Conservation (phyloP, 2,797 vertebrate genomes). For the Rhynchotus rufescens region DNA sequence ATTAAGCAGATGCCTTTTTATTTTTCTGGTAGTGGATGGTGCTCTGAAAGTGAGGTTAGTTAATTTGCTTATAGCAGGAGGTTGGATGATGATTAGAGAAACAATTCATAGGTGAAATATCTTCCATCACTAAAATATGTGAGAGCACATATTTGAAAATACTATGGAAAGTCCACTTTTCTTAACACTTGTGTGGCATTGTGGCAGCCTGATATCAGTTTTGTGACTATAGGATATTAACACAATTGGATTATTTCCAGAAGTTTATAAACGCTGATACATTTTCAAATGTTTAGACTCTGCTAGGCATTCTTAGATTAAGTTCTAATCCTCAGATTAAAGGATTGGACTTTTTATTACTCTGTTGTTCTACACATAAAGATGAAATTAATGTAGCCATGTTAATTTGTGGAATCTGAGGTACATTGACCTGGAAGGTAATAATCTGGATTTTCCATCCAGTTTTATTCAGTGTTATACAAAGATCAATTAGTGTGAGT, state of each 20-base stretch:
- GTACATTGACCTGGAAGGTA: not conserved
- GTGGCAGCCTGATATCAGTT: not conserved
- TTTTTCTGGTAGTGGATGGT: not conserved
- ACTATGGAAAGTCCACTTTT: not conserved
- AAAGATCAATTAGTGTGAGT: fast-evolving
- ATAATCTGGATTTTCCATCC: not conserved
- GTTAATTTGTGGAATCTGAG: not conserved
- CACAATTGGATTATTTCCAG: not conserved
- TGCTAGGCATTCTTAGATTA: not conserved
- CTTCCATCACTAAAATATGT: constrained; percentile 3
- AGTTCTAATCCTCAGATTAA: not conserved
- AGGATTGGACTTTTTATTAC: not conserved
- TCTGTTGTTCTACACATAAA: not conserved
- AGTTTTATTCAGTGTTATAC: not conserved
- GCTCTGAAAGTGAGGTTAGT: not conserved
- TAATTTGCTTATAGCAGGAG: not conserved
- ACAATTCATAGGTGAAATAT: not conserved
- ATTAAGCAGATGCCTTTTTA: not conserved
- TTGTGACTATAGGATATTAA: not conserved
- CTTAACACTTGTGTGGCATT: not conserved
- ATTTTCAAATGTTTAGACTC: constrained; percentile 25
- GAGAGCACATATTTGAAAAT: constrained; percentile 4
- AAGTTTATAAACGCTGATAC: not conserved
- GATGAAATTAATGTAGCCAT: not conserved
- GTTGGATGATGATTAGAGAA: constrained; percentile 32